A percentile compares a stretch with the other conserved stretches of the same genome.
phyloP scores from a whole-genome alignment of 2,113 vertebrate species.

The Anguilla japonica region DNA sequence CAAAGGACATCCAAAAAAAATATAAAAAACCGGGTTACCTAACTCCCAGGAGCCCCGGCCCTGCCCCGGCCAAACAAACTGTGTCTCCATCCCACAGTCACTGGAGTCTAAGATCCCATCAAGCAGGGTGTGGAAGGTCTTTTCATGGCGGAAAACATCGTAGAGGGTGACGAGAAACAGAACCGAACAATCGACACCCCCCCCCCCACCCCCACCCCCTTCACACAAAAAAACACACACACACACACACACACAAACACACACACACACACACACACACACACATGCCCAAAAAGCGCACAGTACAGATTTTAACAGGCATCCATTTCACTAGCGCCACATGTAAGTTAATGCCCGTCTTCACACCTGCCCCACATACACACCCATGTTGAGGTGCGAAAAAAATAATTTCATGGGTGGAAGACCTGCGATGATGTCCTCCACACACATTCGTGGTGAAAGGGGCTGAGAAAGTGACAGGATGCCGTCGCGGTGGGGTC shows the following conservation, averaged over 20 bases:
- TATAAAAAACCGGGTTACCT: not conserved
- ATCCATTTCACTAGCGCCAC: not conserved
- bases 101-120: not conserved
- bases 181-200: not conserved
- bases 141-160: not conserved
- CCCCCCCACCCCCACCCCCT: not conserved
- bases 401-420: not conserved
- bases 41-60: not conserved
- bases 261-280: no score
- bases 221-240: no score
- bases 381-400: not conserved
- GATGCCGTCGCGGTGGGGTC: not conserved
- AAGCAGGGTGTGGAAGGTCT: not conserved
- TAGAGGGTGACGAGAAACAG: not conserved
- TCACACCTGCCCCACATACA: not conserved
- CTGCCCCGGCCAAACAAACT: not conserved
- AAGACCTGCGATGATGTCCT: not conserved
- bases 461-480: not conserved
- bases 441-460: not conserved
- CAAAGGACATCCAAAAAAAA: not conserved
- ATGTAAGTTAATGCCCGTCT: not conserved
- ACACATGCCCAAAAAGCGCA: no score
- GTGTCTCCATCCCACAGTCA: not conserved
- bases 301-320: not conserved
- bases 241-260: no score